Evolutionary conservation across 2,113 vertebrate species (phyloP).

Genomic region (Pachycephala philippinensis): DNA sequence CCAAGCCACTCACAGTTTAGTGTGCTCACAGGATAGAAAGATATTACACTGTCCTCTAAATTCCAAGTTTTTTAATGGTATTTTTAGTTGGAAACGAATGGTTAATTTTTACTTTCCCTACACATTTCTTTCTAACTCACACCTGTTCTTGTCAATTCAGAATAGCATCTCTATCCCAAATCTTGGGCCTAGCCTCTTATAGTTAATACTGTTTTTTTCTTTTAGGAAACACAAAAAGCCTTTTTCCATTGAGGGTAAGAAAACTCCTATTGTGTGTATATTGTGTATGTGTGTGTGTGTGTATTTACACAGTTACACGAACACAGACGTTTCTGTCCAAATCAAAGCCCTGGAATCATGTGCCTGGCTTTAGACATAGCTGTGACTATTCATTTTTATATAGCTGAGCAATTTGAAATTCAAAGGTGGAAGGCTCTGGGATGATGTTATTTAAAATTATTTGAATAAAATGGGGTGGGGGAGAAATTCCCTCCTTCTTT

Average conservation of each 20-base stretch:
- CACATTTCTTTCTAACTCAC: not conserved
- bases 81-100: not conserved
- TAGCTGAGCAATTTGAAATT: not conserved
- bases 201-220: not conserved
- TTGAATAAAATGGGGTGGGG: not conserved
- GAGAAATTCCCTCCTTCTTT: not conserved
- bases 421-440: not conserved
- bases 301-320: not conserved
- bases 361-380: not conserved
- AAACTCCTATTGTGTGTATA: not conserved
- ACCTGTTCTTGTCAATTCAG: not conserved
- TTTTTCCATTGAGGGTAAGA: not conserved
- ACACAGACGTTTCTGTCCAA: not conserved
- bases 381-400: not conserved
- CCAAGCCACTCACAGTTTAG: not conserved
- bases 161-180: not conserved
- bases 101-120: not conserved
- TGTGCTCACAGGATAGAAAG: not conserved
- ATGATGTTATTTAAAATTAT: not conserved
- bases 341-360: not conserved
- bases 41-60: not conserved
- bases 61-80: not conserved
- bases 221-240: not conserved
- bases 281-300: not conserved
- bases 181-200: not conserved